Evolutionary conservation across 2,888 invertebrate species (phyloP).

Genomic region (Cheilosia vulpina): DNA sequence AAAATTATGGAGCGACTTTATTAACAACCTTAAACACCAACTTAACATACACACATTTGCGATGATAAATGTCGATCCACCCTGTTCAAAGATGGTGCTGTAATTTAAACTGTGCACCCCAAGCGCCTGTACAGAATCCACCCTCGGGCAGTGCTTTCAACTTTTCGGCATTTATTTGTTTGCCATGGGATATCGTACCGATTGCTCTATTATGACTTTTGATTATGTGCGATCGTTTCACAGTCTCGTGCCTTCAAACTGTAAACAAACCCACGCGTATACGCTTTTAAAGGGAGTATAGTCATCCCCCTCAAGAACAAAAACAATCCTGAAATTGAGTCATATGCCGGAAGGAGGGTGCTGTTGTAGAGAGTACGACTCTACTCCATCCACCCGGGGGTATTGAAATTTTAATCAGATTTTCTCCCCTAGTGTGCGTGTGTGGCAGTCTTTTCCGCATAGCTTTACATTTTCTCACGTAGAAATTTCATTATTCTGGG

Average conservation of each 20-base stretch:
- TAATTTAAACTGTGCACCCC: constrained; percentile 33
- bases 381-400: constrained; percentile 15
- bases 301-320: constrained; percentile 35
- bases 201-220: constrained; percentile 72
- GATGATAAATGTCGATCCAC: constrained; percentile 36
- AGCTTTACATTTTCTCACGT: constrained; percentile 69
- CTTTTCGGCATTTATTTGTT: constrained; percentile 63
- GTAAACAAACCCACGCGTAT: constrained; percentile 54
- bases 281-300: background rate
- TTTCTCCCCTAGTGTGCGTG: constrained; percentile 33
- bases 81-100: constrained; percentile 18
- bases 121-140: constrained; percentile 3
- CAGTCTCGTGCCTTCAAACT: constrained; percentile 68
- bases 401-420: constrained; percentile 73
- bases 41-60: constrained; percentile 8
- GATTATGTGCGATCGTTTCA: constrained; percentile 73
- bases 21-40: background rate
- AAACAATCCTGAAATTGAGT: constrained; percentile 49
- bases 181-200: constrained; percentile 53
- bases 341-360: constrained; percentile 57
- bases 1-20: background rate
- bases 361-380: constrained; percentile 27
- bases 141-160: constrained; percentile 32
- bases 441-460: background rate
- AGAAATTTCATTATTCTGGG: constrained; percentile 73